Percentiles rank a stretch among this genome's conserved stretches.
Conservation (phyloP, 1,140 invertebrate species). For the Neuroterus valhalla region DNA sequence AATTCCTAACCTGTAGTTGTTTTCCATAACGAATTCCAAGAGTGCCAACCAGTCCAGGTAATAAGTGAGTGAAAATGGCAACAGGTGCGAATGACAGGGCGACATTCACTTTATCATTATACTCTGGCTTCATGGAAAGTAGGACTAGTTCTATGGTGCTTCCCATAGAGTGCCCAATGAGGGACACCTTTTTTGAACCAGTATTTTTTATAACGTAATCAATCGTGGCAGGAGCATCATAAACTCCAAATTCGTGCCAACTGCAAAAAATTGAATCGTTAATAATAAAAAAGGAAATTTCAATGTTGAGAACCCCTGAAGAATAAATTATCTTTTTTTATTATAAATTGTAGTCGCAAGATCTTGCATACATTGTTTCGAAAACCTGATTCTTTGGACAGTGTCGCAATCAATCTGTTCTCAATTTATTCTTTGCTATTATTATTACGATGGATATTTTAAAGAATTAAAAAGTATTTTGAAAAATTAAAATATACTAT, state of each 20-base stretch:
- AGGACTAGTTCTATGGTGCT: slow-evolving; percentile 68
- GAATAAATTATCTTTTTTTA: too few relatives aligned
- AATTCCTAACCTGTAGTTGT: slow-evolving; percentile 58
- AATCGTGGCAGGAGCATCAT: slow-evolving; percentile 78
- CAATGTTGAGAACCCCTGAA: too few relatives aligned
- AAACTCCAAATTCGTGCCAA: slow-evolving; percentile 78
- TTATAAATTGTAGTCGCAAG: too few relatives aligned
- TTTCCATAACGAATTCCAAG: slow-evolving; percentile 61
- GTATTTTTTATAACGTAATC: slow-evolving; percentile 77
- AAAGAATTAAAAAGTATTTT: too few relatives aligned
- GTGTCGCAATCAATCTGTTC: too few relatives aligned
- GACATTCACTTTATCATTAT: slow-evolving; percentile 71
- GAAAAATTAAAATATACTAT: too few relatives aligned
- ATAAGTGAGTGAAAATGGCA: slow-evolving; percentile 61
- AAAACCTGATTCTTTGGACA: too few relatives aligned
- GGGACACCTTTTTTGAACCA: slow-evolving; percentile 68
- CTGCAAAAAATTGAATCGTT: slow-evolving; percentile 46
- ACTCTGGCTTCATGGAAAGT: slow-evolving; percentile 71
- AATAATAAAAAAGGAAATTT: not conserved
- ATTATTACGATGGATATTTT: too few relatives aligned
- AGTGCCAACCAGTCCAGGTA: slow-evolving; percentile 56
- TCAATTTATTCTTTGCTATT: too few relatives aligned
- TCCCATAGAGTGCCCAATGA: slow-evolving; percentile 73
- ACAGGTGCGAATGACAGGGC: slow-evolving; percentile 76
- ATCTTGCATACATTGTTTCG: too few relatives aligned